phyloP scores from a whole-genome alignment of 1,140 invertebrate species.

The Epicauta chinensis region DNA sequence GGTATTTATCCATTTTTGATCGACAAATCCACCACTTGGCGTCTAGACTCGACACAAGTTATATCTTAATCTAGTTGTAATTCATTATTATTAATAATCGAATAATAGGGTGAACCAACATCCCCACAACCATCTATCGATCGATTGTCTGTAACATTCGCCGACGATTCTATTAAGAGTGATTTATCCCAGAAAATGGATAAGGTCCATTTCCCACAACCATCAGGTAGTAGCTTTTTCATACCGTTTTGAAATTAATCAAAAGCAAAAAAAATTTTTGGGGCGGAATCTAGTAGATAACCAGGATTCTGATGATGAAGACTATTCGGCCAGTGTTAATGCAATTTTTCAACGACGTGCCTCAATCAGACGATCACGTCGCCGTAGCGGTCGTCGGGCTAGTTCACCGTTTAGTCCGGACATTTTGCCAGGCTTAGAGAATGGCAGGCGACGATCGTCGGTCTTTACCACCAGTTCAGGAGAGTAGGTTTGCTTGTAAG shows the following conservation, averaged over 20 bases:
- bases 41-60: not conserved
- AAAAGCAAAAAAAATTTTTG: not conserved
- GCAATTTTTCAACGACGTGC: slow-evolving; percentile 71
- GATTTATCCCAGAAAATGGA: slow-evolving; percentile 38
- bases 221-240: slow-evolving; percentile 15
- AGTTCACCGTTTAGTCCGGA: slow-evolving; percentile 66
- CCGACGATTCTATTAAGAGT: slow-evolving; percentile 42
- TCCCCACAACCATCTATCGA: slow-evolving; percentile 61
- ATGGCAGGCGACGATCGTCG: slow-evolving; percentile 61
- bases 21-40: not conserved
- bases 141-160: slow-evolving; percentile 64
- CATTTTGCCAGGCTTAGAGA: slow-evolving; percentile 30
- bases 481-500: slow-evolving; percentile 60
- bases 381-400: slow-evolving; percentile 52
- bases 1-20: slow-evolving; percentile 27
- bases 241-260: not conserved
- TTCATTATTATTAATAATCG: not conserved
- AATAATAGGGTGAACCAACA: slow-evolving; percentile 45
- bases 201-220: slow-evolving; percentile 32
- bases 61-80: not conserved
- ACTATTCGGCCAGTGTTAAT: slow-evolving; percentile 74
- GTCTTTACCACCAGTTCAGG: slow-evolving; percentile 78
- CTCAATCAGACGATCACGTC: slow-evolving; percentile 56
- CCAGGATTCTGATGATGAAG: slow-evolving; percentile 58
- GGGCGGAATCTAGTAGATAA: slow-evolving; percentile 29